Percentiles rank a stretch among this genome's conserved stretches.
These are phyloP conservation scores for Diachasma alloeum DNA, from an alignment of 1,140 invertebrate genomes.

Conservation along the genomic window DNA sequence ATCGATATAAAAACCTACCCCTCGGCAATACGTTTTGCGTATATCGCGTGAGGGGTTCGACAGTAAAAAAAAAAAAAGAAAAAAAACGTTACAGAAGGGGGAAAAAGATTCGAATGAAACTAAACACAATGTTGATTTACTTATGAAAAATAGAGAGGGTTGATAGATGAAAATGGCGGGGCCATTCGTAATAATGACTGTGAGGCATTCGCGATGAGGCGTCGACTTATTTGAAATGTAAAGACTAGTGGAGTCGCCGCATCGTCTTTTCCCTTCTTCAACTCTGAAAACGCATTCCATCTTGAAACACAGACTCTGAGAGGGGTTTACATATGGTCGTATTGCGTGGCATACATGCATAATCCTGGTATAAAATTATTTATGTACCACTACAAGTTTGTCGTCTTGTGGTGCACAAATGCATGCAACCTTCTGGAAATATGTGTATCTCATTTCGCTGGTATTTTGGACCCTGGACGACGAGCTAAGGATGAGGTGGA, in stretches of 20 bases:
- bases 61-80: neutral
- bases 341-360: slow-evolving; percentile 53
- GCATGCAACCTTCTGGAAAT: neutral
- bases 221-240: slow-evolving; percentile 62
- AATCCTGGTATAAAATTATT: slow-evolving; percentile 54
- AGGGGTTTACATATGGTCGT: slow-evolving; percentile 36
- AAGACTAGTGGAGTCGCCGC: slow-evolving; percentile 44
- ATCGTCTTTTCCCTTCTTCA: slow-evolving; percentile 34
- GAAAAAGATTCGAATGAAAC: neutral
- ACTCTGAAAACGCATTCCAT: neutral
- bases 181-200: slow-evolving; percentile 49
- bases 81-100: neutral
- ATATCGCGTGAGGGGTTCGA: neutral
- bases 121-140: neutral
- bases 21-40: slow-evolving; percentile 29
- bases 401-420: neutral
- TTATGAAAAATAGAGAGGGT: neutral
- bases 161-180: too few relatives aligned
- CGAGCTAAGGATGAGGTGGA: neutral
- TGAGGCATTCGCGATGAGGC: slow-evolving; percentile 46
- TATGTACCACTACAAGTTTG: slow-evolving; percentile 36
- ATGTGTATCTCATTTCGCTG: slow-evolving; percentile 15
- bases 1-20: slow-evolving; percentile 17
- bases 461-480: slow-evolving; percentile 14
- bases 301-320: slow-evolving; percentile 43